A percentile compares a stretch with the other conserved stretches of the same genome.
These are phyloP conservation scores for Thaleichthys pacificus DNA, from an alignment of 2,797 vertebrate genomes.

Conservation along the genomic window DNA sequence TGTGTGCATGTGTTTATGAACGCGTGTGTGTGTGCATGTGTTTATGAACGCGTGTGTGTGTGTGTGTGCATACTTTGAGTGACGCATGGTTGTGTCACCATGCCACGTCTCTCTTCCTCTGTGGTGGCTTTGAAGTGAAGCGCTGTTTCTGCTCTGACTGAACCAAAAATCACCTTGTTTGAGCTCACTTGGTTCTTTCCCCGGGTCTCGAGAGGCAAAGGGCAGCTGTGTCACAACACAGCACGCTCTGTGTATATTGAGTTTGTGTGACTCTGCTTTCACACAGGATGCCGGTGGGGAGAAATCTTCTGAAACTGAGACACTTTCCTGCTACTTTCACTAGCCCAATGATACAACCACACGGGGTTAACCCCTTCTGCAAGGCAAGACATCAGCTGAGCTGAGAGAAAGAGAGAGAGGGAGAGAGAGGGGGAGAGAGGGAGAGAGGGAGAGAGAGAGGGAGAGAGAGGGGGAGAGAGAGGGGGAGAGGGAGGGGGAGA, in stretches of 20 bases:
- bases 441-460: not conserved
- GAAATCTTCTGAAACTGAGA: slow-evolving; percentile 55
- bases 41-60: not conserved
- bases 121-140: slow-evolving; percentile 67
- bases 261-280: slow-evolving; percentile 21
- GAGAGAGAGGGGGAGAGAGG: slow-evolving; percentile 25
- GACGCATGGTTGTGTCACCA: slow-evolving; percentile 44
- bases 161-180: slow-evolving; percentile 56
- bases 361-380: slow-evolving; percentile 45
- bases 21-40: slow-evolving; percentile 28
- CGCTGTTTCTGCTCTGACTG: slow-evolving; percentile 63
- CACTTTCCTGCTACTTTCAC: slow-evolving; percentile 31
- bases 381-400: not conserved
- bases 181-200: slow-evolving; percentile 66
- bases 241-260: slow-evolving; percentile 35
- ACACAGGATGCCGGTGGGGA: slow-evolving; percentile 32
- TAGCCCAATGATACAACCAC: slow-evolving; percentile 49
- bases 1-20: not conserved
- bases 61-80: slow-evolving; percentile 21
- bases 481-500: slow-evolving; percentile 13
- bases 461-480: slow-evolving; percentile 22
- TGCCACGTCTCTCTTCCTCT: slow-evolving; percentile 52
- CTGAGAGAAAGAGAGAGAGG: slow-evolving; percentile 21
- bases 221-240: slow-evolving; percentile 60
- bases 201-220: slow-evolving; percentile 37